Percentiles rank a stretch among this genome's conserved stretches.
Conservation (phyloP, 2,888 invertebrate genomes). For the Meghimatium bilineatum region DNA sequence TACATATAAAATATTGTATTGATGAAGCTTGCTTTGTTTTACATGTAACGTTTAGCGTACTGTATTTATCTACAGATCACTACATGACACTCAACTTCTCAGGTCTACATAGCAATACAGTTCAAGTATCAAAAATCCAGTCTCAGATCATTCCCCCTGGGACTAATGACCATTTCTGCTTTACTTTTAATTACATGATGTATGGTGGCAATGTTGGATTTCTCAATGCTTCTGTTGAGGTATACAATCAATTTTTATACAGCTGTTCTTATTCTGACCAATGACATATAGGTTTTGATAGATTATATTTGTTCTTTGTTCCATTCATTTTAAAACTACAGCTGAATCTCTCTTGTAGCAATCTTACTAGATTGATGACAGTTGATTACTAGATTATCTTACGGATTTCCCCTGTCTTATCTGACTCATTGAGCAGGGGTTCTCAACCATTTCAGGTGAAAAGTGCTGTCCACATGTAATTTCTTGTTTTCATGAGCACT, state of each 20-base stretch:
- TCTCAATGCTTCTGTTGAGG: constrained; percentile 36
- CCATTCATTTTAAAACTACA: too few species aligned
- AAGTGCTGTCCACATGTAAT: too few species aligned
- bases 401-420: too few species aligned
- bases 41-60: background rate
- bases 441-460: too few species aligned
- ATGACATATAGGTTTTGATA: background rate
- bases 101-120: background rate
- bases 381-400: too few species aligned
- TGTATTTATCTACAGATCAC: constrained; percentile 12
- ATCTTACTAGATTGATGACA: too few species aligned
- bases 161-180: background rate
- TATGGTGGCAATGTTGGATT: constrained; percentile 32
- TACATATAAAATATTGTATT: background rate
- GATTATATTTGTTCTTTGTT: background rate
- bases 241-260: background rate
- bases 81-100: constrained; percentile 30
- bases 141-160: constrained; percentile 12
- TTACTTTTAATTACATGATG: constrained; percentile 20
- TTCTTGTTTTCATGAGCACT: too few species aligned
- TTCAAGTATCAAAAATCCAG: constrained; percentile 5
- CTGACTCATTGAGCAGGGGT: too few species aligned
- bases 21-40: background rate
- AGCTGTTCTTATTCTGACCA: background rate
- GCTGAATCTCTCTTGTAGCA: too few species aligned